Conservation (phyloP, 2,113 vertebrate genomes). For the Chinchilla lanigera region DNA sequence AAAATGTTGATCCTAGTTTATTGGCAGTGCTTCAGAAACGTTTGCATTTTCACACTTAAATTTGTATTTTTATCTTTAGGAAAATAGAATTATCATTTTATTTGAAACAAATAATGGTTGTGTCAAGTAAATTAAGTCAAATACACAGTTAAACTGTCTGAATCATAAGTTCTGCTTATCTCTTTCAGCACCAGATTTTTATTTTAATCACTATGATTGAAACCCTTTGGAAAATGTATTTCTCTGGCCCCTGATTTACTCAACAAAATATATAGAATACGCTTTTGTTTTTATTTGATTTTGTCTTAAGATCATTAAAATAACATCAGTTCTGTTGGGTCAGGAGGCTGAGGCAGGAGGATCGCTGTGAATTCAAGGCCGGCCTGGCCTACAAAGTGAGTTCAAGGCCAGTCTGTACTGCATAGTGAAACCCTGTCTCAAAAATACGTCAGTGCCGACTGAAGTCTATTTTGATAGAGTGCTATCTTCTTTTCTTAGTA, state of each 20-base stretch:
- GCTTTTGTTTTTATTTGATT: slow-evolving; percentile 12
- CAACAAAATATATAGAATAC: not conserved
- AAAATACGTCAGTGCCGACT: not conserved
- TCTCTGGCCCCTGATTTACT: not conserved
- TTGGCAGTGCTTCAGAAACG: not conserved
- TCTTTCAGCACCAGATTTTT: not conserved
- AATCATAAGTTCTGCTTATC: not conserved
- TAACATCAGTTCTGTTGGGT: not conserved
- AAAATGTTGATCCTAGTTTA: slow-evolving; percentile 47
- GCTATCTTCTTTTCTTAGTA: no score
- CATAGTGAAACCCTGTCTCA: not conserved
- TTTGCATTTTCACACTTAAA: not conserved
- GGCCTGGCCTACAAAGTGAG: no score
- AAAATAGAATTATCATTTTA: slow-evolving; percentile 28
- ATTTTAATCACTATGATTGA: not conserved
- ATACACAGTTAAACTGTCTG: not conserved
- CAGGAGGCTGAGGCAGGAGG: not conserved
- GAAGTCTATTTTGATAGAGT: not conserved
- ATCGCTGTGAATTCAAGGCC: not conserved
- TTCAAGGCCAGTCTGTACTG: not conserved
- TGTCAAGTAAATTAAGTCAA: not conserved
- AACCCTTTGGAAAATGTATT: not conserved
- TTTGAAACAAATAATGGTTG: slow-evolving; percentile 20
- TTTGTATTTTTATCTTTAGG: slow-evolving; percentile 43
- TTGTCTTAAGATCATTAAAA: not conserved